phyloP scores from a whole-genome alignment of 2,888 invertebrate species.

The Phyllotreta striolata region DNA sequence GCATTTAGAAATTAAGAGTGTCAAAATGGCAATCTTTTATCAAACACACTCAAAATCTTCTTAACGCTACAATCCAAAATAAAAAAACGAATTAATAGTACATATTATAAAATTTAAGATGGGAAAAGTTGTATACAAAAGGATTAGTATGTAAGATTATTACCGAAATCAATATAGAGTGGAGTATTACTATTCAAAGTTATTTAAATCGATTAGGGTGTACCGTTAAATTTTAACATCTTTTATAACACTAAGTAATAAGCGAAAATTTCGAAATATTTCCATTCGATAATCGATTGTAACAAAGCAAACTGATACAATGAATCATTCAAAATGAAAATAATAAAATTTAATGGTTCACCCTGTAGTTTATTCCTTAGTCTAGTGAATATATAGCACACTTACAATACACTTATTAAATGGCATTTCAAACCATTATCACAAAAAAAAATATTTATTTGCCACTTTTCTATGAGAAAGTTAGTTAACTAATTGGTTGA shows the following conservation, averaged over 20 bases:
- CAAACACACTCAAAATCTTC: conserved; percentile 44
- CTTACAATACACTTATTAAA: conserved; percentile 57
- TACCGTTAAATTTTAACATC: conserved; percentile 25
- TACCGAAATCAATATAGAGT: conserved; percentile 43
- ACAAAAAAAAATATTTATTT: conserved; percentile 50
- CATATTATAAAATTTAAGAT: conserved; percentile 38
- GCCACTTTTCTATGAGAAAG: conserved; percentile 43
- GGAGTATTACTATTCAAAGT: conserved; percentile 39
- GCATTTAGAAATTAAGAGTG: conserved; percentile 48
- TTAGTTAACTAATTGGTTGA: conserved; percentile 37
- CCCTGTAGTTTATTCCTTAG: conserved; percentile 37
- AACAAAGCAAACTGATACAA: too few species aligned
- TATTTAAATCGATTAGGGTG: conserved; percentile 28
- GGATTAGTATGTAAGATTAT: conserved; percentile 41
- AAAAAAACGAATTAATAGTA: conserved; percentile 39
- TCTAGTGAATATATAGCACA: conserved; percentile 57
- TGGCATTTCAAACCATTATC: conserved; percentile 59
- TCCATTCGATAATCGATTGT: too few species aligned
- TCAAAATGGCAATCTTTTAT: conserved; percentile 48
- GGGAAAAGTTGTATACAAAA: conserved; percentile 43
- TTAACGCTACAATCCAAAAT: conserved; percentile 45
- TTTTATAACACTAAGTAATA: background rate
- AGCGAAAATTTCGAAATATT: background rate
- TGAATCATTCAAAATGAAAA: background rate
- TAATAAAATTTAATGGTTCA: conserved; percentile 2